These are phyloP conservation scores for Oryctolagus cuniculus DNA, from an alignment of 2,113 vertebrate genomes.

Conservation along the genomic window mOryCun1.1 NC_091441.1:26792501-26793000, in stretches of 20 bases:
- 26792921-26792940: constrained; percentile 25
- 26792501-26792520: neutral
- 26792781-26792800: neutral
- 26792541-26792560: neutral
- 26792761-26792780: neutral
- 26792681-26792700: neutral
- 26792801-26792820: neutral
- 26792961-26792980: neutral
- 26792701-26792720: neutral
- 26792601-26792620: neutral
- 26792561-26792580: neutral
- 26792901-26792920: neutral
- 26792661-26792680: constrained; percentile 36
- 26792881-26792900: neutral
- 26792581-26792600: neutral
- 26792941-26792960: neutral
- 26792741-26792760: neutral
- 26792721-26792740: neutral
- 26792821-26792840: neutral
- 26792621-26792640: neutral
- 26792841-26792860: constrained; percentile 18
- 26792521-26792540: neutral
- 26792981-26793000: neutral
- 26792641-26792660: neutral
- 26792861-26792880: neutral